These are phyloP conservation scores for Latrodectus geometricus DNA, from an alignment of 1,140 invertebrate species.

Conservation along the genomic window DNA sequence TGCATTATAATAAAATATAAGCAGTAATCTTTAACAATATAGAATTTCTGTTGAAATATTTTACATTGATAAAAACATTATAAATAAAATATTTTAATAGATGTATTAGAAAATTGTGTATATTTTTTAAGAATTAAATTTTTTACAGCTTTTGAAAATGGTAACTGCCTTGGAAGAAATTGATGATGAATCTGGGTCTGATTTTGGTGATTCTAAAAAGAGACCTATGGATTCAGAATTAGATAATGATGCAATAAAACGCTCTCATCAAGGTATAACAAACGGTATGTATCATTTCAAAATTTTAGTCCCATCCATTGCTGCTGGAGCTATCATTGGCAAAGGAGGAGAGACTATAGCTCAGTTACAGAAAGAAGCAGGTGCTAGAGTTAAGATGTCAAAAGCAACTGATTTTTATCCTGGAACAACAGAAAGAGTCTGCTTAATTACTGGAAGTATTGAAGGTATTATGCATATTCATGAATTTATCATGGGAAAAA, in stretches of 20 bases:
- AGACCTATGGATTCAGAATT: constrained; percentile 86
- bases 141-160: constrained; percentile 53
- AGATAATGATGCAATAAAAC: constrained; percentile 87
- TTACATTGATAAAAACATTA: too few relatives aligned
- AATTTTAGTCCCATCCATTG: constrained; percentile 93
- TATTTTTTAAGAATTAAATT: too few relatives aligned
- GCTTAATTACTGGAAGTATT: constrained; percentile 93
- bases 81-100: too few relatives aligned
- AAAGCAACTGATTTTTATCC: constrained; percentile 98
- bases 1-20: too few relatives aligned
- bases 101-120: too few relatives aligned
- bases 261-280: constrained; percentile 84
- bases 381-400: constrained; percentile 96
- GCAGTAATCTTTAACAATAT: too few relatives aligned
- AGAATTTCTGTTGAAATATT: too few relatives aligned
- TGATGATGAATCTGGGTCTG: constrained; percentile 66
- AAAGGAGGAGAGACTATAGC: constrained; percentile 98
- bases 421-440: constrained; percentile 96
- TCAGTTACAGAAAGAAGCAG: constrained; percentile 94
- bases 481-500: constrained; percentile 98
- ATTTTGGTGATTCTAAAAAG: constrained; percentile 76
- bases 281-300: constrained; percentile 78
- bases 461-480: constrained; percentile 94
- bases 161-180: constrained; percentile 53
- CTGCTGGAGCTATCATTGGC: constrained; percentile 96